Evolutionary conservation across 2,113 vertebrate species (phyloP), one percentile per base, ranked within the genome.

Genomic region (Ranitomeya imitator): DNA sequence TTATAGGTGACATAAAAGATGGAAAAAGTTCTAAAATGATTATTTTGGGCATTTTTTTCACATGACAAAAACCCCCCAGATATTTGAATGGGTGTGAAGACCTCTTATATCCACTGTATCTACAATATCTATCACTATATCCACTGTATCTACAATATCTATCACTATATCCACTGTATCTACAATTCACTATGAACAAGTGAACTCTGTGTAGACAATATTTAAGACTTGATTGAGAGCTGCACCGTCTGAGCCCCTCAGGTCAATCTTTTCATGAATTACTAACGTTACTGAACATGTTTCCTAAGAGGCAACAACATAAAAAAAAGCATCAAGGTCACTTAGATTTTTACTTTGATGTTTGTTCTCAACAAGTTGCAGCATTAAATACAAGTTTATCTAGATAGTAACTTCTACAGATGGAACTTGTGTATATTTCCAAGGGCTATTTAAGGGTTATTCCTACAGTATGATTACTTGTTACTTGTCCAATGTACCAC

Each of bases 311-410:
- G 11, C 37, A 12, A n/a, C 5, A 61, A n/a, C 80, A 65, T 67
- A 83, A 83, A 83, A 31, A 83, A 83, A 67, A 83, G 60, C 60
- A 52, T 67, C 31, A 83, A 63, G 60, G 31, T 51, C 18, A 63
- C n/a, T 51, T 63, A 18, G 31, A 82, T 61, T 45, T 63, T 82
- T 57, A 19, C n/a, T 51, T 45, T 45, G n/a, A 61, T 8, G 26
- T 31, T 37, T 16, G 54, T 82, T 82, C 31, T 45, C 57, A 45
- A 61, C 79, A 63, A 21, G 59, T 45, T 26, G 57, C 59, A 63
- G 26, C 79, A 21, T 51, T 82, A 31, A 45, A 63, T 82, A 63
- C 26, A 61, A 82, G 15, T 82, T 61, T 45, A 21, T 60, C 61
- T 4, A 60, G n/a, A 80, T 80, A 52, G 78, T 55, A 83, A n/a